Base-by-base conservation (phyloP, 92 coral and sea anemone genomes). In the Zoanthus sansibaricus region DNA sequence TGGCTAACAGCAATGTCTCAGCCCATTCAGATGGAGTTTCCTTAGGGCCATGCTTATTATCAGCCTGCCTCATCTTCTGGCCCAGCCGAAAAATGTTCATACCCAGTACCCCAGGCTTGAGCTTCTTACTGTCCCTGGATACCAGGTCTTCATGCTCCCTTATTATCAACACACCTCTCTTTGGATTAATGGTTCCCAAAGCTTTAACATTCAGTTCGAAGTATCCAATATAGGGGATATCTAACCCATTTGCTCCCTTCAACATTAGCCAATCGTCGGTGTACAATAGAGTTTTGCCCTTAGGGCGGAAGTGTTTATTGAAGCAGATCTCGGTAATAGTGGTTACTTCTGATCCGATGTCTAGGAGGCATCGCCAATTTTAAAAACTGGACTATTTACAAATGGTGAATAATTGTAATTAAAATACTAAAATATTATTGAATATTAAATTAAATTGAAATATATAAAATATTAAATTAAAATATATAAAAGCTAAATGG, bases 271-370 rank as follows among this genome's bases (percentile, higher is more conserved):
- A 90, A 25, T 77, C 64, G 21, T 47, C 42, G 44, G 89, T 75
- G n/a, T 91, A 89, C 89, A 89, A 78, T 14, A 92, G 37, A 18
- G 92, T 79, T 82, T 92, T 77, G 49, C 88, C 90, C 71, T 83
- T 56, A 21, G 25, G 25, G 25, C 25, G 0, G 25, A 25, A 0
- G 25, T 25, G 25, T 25, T 25, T 25, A 25, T 25, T 25, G 25
- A 25, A 25, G 49, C 83, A 91, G 52, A 73, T 88, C 46, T 93
- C 92, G 1, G 92, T 88, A 6, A 93, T 77, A 13, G 96, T 93
- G 20, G 92, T 82, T n/a, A 93, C 49, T 75, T 46, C 62, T 4
- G 79, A 75, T 46, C 79, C 79, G 47, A 61, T 46, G 79, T 75
- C 61, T 75, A 17, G 87, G 48, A 42, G 25, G 25, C 25, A 25